Evolutionary conservation across 2,113 vertebrate species (phyloP), one percentile per base, ranked within the genome.

Genomic region (Progne subis): DNA sequence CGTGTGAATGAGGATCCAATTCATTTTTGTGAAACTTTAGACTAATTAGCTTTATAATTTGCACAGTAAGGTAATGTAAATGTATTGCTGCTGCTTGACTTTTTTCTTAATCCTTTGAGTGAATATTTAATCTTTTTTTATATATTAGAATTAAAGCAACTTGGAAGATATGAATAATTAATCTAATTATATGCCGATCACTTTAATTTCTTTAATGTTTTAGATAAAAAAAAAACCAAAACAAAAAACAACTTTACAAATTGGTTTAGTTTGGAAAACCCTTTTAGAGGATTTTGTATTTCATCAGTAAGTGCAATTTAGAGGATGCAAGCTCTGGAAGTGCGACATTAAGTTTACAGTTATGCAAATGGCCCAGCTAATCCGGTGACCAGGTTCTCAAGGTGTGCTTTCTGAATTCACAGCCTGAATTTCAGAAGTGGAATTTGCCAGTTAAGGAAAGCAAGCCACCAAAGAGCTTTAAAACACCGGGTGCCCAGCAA

Each of bases 121-220:
- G 98, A 98, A 98, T 98, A 97, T 98, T 98, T 99, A 99, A 99
- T 99, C 99, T 96, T 95, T 96, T 95, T 94, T 94, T 95, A 92
- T 98, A 99, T 99, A 99, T 99, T 98, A 99, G 99, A 99, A 98
- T 98, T 98, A 98, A 99, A 98, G 98, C 98, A 99, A 99, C 98
- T 98, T 97, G 97, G 98, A 98, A 98, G 99, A 99, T 98, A 98
- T 98, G 98, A 98, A 98, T 98, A 97, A 99, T 99, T 98, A 99
- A 99, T 99, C 98, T 98, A 98, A 98, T 98, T 98, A 98, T 98
- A 96, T 96, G 94, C 96, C 94, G 61, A 98, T 98, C 98, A 98
- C 97, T 98, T 98, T 98, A 98, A 98, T 98, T 98, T 98, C 96
- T 98, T 97, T 98, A 98, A 98, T 98, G 98, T 98, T 98, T 98